Evolutionary conservation across 2,113 vertebrate genomes (phyloP), one percentile per base, ranked within the genome.

Genomic region (Phylloscopus whistleri): DNA sequence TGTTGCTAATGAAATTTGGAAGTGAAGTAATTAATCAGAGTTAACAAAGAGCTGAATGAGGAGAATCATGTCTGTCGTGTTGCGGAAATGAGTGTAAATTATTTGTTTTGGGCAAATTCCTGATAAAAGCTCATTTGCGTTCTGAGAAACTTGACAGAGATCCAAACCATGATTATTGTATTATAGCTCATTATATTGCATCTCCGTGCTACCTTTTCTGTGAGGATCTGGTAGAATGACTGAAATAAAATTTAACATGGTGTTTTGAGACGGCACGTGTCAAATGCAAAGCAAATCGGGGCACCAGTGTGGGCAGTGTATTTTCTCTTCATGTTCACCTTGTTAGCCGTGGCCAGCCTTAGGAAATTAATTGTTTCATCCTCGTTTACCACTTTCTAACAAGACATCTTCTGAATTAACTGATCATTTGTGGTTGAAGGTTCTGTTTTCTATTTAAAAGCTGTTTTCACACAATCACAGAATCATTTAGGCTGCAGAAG

Each of bases 61-160:
- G 92, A 93, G 88, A 97, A 85, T 93, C 82, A 10, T 88, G 92
- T 94, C 93, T 97, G 72, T 96, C 94, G 96, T 96, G 84, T 97
- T 98, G 91, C 24, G 37, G 95, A 97, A 97, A 97, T 96, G 89
- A 97, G 96, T 55, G 92, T 83, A 96, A 96, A 97, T 95, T 95
- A 94, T 95, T 98, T 98, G 97, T 97, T 98, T 98, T 85, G 94
- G 94, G 95, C 89, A 97, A 96, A 97, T 97, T 96, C 93, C 86
- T 95, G 93, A 94, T 97, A 97, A 95, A 97, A 96, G 95, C 92
- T 97, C 91, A 84, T 95, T 97, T 96, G 72, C 3, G 2, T 88
- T 96, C 82, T 82, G 88, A 96, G 90, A 88, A 96, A 75, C 86
- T 97, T 97, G 93, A 96, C 87, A 97, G 95, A 96, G 97, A 94